These are phyloP conservation scores for Phainopepla nitens DNA, from an alignment of 2,113 vertebrate species.

Conservation along the genomic window DNA sequence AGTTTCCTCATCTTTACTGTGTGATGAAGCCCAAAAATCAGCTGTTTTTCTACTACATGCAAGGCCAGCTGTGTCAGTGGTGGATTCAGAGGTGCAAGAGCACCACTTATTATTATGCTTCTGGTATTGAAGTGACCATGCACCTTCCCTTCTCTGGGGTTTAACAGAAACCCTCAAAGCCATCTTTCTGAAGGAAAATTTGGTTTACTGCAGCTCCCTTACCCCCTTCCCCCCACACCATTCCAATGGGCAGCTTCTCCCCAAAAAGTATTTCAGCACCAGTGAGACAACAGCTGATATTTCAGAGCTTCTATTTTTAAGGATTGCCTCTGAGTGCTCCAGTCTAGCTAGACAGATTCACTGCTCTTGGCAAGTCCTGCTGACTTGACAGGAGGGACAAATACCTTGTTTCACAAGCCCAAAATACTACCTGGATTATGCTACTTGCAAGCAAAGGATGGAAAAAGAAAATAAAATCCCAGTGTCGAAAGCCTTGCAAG, in stretches of 20 bases:
- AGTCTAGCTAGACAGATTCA: neutral
- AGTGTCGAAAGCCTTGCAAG: neutral
- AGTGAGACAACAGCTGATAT: neutral
- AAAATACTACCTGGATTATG: neutral
- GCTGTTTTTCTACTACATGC: neutral
- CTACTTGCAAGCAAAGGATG: neutral
- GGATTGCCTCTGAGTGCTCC: neutral
- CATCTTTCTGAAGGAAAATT: neutral
- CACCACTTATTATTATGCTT: neutral
- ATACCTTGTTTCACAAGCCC: neutral
- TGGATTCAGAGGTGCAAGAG: neutral
- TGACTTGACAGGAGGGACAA: neutral
- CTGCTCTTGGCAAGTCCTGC: neutral
- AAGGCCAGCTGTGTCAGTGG: neutral
- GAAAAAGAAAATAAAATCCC: neutral
- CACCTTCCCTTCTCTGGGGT: neutral
- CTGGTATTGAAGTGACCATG: neutral
- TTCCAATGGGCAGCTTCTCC: neutral
- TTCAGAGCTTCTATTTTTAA: constrained; percentile 29
- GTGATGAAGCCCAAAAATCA: neutral
- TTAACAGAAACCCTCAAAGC: neutral
- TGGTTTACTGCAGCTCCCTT: neutral
- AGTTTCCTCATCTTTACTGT: neutral
- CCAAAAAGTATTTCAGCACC: neutral
- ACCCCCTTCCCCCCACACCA: rapidly evolving